Evolutionary conservation across 2,797 vertebrate genomes (phyloP).

Genomic region (Alauda arvensis): DNA sequence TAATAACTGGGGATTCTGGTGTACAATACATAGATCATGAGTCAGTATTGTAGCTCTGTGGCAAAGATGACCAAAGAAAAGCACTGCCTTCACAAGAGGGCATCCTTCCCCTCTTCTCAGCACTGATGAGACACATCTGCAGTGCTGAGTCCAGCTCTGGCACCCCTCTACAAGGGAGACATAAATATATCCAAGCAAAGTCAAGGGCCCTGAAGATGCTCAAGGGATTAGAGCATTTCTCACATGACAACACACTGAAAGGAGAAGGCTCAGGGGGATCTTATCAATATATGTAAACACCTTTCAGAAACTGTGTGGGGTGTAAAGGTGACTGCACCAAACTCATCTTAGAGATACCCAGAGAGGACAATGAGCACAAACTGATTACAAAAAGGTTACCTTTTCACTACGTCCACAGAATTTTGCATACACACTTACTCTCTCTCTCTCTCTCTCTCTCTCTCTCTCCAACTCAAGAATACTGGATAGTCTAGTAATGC

Average conservation of each 20-base stretch:
- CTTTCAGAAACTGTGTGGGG: not conserved
- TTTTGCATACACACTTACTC: not conserved
- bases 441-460: not conserved
- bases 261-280: not conserved
- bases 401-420: not conserved
- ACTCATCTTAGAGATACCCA: not conserved
- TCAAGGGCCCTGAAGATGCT: not conserved
- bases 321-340: not conserved
- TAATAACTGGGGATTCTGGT: not conserved
- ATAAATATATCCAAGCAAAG: not conserved
- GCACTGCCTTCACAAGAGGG: not conserved
- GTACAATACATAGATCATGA: not conserved
- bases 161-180: not conserved
- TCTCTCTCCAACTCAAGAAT: not conserved
- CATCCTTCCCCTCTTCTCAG: not conserved
- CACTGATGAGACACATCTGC: not conserved
- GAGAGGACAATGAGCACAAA: not conserved
- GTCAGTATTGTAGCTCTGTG: not conserved
- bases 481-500: not conserved
- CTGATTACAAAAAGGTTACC: not conserved
- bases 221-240: not conserved
- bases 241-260: not conserved
- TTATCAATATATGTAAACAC: not conserved
- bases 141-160: not conserved
- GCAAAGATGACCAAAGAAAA: not conserved